Evolutionary conservation across 1,140 invertebrate genomes (phyloP), one percentile per base, ranked within the genome.

Genomic region (Megalopta genalis): DNA sequence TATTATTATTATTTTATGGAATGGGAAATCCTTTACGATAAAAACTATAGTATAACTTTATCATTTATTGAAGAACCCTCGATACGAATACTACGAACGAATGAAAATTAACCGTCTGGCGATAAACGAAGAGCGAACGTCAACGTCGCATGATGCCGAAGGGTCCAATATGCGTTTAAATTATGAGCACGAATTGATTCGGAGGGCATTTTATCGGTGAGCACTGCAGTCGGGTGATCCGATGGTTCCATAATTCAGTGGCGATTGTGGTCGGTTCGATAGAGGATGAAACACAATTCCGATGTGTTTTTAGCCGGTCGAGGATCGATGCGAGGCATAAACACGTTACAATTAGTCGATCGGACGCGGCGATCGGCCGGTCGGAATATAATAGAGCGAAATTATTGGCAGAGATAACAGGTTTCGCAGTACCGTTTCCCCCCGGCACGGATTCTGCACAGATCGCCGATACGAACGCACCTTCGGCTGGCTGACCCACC

Each of bases 401-500:
- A 73, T 66, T 60, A 81, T 70, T 59, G 62, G 18, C 18, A 68
- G 60, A 62, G 73, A 77, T 77, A 85, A 73, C 73, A 16, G n/a
- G 60, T 64, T 60, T 23, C 65, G 49, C 62, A 25, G 73, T 76
- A 74, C 63, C 71, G 80, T 80, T 85, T 72, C 63, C 65, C n/a
- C 72, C 46, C 54, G 77, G 52, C 76, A 83, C 63, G 76, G 64
- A 85, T 85, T 79, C 80, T 71, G 77, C 67, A 52, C 49, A 52
- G 62, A 77, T 81, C 70, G 39, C 21, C 79, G 79, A 86, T 79
- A 82, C 52, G 72, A 81, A 85, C 76, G 70, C 70, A 60, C 59
- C 63, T 72, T 65, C 68, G 49, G 49, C 49, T 52, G 70, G 18
- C 63, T 74, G 77, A 73, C 71, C 67, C 74, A 69, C 71, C 84